Conservation (phyloP, 2,797 vertebrate species). For the Sciurus carolinensis region DNA sequence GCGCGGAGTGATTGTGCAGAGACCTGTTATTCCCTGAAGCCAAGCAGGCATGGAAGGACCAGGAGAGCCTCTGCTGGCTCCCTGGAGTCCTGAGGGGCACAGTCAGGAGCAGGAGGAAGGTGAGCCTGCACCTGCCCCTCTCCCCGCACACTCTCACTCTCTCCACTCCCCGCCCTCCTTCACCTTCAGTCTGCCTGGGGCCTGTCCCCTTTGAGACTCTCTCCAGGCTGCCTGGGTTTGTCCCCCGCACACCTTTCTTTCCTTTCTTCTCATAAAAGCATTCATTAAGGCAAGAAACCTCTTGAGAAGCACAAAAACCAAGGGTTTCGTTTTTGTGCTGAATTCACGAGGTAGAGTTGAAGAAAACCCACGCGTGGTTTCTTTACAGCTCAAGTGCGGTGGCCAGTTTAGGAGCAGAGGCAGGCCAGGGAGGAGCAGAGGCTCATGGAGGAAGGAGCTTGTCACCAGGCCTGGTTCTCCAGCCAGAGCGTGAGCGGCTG, state of each 20-base stretch:
- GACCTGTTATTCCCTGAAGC: constrained; percentile 81
- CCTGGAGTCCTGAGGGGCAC: constrained; percentile 64
- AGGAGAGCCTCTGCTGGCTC: constrained; percentile 64
- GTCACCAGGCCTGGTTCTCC: constrained; percentile 38
- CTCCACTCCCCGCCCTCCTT: neutral
- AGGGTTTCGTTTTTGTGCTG: constrained; percentile 18
- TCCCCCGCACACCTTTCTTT: neutral
- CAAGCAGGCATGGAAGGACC: constrained; percentile 26
- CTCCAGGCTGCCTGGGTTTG: neutral
- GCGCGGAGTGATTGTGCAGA: constrained; percentile 67
- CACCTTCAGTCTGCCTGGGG: neutral
- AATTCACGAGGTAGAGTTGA: constrained; percentile 20
- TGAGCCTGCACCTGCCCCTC: rapidly evolving
- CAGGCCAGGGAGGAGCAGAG: neutral
- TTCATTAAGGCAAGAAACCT: constrained; percentile 51
- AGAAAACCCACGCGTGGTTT: neutral
- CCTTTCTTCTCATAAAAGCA: constrained; percentile 24
- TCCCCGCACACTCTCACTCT: neutral
- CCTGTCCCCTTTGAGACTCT: neutral
- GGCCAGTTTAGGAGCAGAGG: neutral
- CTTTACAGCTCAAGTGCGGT: neutral
- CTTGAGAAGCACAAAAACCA: constrained; percentile 67
- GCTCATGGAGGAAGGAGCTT: neutral
- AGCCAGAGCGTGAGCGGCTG: neutral
- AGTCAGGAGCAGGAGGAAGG: constrained; percentile 1